phyloP scores from a whole-genome alignment of 1,140 invertebrate species.

The Drosophila sucinea region DNA sequence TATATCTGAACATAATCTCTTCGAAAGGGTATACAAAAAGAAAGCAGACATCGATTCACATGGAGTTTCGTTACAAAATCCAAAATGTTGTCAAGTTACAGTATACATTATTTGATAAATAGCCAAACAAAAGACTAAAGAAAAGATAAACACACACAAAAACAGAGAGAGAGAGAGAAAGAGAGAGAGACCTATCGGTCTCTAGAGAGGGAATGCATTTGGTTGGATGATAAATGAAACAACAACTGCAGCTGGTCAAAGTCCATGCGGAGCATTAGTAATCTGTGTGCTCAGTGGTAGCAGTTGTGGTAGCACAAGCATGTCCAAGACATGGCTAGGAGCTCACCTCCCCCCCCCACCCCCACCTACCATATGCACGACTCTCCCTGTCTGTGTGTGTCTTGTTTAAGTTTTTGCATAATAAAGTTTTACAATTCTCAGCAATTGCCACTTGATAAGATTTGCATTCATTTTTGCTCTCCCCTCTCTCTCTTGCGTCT shows the following conservation, averaged over 20 bases:
- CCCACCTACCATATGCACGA: neutral
- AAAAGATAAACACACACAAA: constrained; percentile 6
- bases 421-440: constrained; percentile 36
- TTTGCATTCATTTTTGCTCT: neutral
- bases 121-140: constrained; percentile 16
- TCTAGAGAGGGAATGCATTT: constrained; percentile 26
- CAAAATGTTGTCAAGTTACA: constrained; percentile 27
- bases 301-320: constrained; percentile 30
- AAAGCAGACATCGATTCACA: neutral
- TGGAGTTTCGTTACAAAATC: neutral
- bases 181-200: neutral
- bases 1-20: neutral
- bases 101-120: constrained; percentile 45
- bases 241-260: constrained; percentile 43
- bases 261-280: constrained; percentile 68
- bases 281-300: constrained; percentile 32
- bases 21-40: neutral
- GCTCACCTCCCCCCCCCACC: neutral
- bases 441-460: constrained; percentile 43
- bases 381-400: neutral
- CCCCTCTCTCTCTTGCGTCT: neutral
- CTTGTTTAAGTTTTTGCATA: constrained; percentile 11
- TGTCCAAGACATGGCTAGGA: constrained; percentile 36
- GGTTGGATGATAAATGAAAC: constrained; percentile 32
- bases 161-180: neutral